These are phyloP conservation scores for Glaucomys volans DNA, from an alignment of 2,113 vertebrate species.

Conservation along the genomic window DNA sequence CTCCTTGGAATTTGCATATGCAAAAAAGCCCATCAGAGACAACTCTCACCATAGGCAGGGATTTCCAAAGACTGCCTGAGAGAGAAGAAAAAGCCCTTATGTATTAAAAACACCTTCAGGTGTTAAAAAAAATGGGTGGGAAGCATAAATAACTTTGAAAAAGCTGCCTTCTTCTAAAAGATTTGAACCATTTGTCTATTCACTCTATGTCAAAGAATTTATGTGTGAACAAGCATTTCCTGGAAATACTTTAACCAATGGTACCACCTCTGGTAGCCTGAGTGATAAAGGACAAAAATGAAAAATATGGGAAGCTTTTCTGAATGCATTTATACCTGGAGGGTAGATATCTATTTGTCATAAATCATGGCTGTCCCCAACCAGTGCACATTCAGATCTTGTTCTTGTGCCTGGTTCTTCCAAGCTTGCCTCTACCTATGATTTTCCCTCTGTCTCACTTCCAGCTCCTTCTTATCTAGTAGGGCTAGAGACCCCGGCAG, in stretches of 20 bases:
- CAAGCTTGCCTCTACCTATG: background rate
- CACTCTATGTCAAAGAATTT: constrained; percentile 54
- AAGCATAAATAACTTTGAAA: constrained; percentile 63
- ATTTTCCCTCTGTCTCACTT: background rate
- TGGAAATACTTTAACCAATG: constrained; percentile 36
- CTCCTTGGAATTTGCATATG: background rate
- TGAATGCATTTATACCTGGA: constrained; percentile 11
- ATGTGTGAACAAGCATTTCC: constrained; percentile 58
- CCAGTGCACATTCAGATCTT: background rate
- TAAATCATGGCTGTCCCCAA: constrained; percentile 25
- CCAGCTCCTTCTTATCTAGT: background rate
- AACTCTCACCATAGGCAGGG: background rate
- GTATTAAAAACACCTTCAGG: background rate
- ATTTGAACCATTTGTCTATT: constrained; percentile 48
- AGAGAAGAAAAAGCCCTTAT: background rate
- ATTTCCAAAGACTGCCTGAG: background rate
- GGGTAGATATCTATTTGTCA: constrained; percentile 4
- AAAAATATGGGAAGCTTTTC: constrained; percentile 44
- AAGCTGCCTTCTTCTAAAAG: constrained; percentile 49
- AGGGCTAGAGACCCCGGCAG: background rate
- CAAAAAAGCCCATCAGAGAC: constrained; percentile 16
- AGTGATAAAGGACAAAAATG: constrained; percentile 49
- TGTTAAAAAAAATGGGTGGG: constrained; percentile 34
- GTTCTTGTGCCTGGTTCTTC: background rate
- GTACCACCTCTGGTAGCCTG: constrained; percentile 16